Evolutionary conservation across 92 coral and sea anemone species (phyloP).

Genomic region (Phymanthus crucifer): DNA sequence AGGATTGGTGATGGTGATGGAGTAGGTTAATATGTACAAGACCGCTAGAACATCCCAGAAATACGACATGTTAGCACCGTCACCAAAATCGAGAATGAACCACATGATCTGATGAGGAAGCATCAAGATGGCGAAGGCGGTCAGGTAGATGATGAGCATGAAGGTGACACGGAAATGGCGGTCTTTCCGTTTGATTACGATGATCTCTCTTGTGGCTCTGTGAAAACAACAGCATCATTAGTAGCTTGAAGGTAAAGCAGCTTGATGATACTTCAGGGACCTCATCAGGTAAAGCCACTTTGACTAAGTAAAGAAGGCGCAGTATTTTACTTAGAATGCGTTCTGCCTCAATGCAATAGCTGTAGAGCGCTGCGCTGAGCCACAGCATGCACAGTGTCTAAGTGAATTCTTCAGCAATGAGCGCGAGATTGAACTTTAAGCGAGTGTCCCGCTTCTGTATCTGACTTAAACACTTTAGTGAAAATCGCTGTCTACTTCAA

Average conservation of each 20-base stretch:
- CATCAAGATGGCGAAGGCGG: constrained; percentile 55
- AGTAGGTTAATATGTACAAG: constrained; percentile 71
- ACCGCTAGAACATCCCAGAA: constrained; percentile 48
- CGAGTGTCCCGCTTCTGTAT: neutral
- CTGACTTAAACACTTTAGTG: neutral
- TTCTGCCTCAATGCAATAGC: no score
- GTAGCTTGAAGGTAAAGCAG: no score
- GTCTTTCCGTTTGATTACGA: constrained; percentile 44
- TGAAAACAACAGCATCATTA: neutral
- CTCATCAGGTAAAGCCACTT: no score
- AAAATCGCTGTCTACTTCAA: no score
- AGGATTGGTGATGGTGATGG: constrained; percentile 76
- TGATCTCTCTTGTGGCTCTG: constrained; percentile 58
- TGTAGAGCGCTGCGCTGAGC: no score
- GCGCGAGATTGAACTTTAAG: neutral
- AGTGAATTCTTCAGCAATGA: no score
- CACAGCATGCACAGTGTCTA: no score
- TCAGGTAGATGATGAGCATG: constrained; percentile 58
- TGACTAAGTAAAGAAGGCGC: no score
- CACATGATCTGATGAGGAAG: constrained; percentile 79
- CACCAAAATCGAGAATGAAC: constrained; percentile 57
- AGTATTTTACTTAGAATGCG: no score
- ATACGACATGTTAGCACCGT: constrained; percentile 42
- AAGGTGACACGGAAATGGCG: constrained; percentile 66
- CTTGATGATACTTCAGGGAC: no score